Percentiles rank a stretch among this genome's conserved stretches.
These are phyloP conservation scores for Catalaphyllia jardinei DNA, from an alignment of 64 coral and sea anemone species.

Conservation along the genomic window DNA sequence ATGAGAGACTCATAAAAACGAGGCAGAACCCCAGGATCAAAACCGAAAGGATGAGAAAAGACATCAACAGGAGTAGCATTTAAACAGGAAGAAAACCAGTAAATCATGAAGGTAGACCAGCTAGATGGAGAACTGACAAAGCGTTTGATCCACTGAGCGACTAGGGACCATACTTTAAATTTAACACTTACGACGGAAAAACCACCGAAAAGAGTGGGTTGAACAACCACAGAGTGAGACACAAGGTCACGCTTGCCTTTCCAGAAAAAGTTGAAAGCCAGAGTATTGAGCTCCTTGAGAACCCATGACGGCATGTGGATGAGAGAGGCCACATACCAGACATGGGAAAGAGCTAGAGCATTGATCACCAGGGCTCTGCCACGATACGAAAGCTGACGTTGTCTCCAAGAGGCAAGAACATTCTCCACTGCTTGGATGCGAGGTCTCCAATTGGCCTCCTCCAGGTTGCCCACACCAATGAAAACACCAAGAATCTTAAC, in stretches of 20 bases:
- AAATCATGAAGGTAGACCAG: background rate
- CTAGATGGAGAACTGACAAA: background rate
- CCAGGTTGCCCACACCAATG: background rate
- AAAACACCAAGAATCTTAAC: background rate
- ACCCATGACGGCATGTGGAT: background rate
- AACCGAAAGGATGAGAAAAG: background rate
- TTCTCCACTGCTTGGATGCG: background rate
- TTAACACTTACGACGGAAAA: background rate
- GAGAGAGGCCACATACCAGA: constrained; percentile 5
- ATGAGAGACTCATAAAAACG: background rate
- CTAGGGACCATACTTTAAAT: background rate
- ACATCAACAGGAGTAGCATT: background rate
- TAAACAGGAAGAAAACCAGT: background rate
- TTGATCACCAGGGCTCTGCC: constrained; percentile 27
- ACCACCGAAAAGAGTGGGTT: background rate
- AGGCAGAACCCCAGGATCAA: background rate
- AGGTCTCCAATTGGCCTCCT: constrained; percentile 13
- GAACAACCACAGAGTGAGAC: background rate
- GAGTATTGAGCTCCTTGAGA: background rate
- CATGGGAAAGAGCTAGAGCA: background rate
- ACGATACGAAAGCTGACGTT: background rate
- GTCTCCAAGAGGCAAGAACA: background rate
- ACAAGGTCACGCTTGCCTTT: background rate
- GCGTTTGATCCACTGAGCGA: background rate
- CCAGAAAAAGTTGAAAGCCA: too few species aligned